phyloP scores from a whole-genome alignment of 2,888 invertebrate genomes.

The Trissonchulus latispiculum region DNA sequence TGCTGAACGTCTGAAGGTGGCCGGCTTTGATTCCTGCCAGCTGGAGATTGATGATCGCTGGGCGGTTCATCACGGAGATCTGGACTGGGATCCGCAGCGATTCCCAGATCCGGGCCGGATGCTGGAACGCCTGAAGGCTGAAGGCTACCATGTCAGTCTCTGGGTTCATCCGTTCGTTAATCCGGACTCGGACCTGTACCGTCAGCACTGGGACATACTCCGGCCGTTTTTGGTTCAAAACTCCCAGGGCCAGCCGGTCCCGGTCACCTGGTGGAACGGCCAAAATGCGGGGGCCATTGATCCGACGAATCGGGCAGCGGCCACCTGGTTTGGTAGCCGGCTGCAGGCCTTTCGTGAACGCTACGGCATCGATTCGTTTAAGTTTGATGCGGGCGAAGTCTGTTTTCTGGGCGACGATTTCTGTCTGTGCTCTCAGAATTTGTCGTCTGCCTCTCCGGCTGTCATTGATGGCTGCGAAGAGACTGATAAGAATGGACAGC shows the following conservation, averaged over 20 bases:
- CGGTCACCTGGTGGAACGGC: constrained; percentile 68
- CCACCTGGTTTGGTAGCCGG: constrained; percentile 67
- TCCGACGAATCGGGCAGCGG: constrained; percentile 67
- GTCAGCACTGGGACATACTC: constrained; percentile 67
- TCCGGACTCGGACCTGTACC: constrained; percentile 71
- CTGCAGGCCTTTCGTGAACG: constrained; percentile 57
- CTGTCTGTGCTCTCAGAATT: constrained; percentile 25
- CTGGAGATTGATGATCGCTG: constrained; percentile 39
- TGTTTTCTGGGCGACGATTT: too few relatives aligned
- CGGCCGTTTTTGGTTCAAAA: constrained; percentile 50
- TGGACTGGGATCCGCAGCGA: constrained; percentile 55
- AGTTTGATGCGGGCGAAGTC: constrained; percentile 70
- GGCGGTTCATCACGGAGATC: constrained; percentile 38
- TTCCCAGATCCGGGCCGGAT: constrained; percentile 60
- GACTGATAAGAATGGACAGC: too few relatives aligned
- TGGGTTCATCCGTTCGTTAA: constrained; percentile 82
- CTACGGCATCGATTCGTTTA: constrained; percentile 70
- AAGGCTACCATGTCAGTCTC: constrained; percentile 62
- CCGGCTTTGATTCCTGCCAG: too few relatives aligned
- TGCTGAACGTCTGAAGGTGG: too few relatives aligned
- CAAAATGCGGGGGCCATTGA: constrained; percentile 71
- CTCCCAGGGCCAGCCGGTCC: constrained; percentile 52
- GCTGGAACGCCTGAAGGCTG: constrained; percentile 51
- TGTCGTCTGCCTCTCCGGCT: constrained; percentile 45
- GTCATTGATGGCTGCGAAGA: too few relatives aligned